Conservation (phyloP, 2,113 vertebrate genomes). For the Ascaphus truei region DNA sequence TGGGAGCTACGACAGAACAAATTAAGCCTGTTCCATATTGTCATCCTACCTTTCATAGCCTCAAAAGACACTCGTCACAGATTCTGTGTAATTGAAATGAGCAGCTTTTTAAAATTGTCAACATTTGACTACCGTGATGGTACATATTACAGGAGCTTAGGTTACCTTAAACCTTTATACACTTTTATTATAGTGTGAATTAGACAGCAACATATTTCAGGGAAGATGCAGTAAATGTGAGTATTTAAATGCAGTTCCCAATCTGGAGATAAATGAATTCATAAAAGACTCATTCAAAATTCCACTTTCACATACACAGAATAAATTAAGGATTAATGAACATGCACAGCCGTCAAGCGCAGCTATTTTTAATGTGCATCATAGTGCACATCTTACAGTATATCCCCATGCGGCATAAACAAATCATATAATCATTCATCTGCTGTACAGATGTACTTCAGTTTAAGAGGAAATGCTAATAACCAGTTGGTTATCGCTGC, state of each 20-base stretch:
- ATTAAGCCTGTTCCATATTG: no score
- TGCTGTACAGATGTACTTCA: no score
- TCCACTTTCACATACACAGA: neutral
- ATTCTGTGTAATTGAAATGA: no score
- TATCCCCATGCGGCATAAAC: neutral
- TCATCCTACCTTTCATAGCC: no score
- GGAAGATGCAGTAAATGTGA: constrained; percentile 3
- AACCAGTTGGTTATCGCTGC: no score
- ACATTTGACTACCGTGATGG: no score
- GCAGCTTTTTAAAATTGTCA: no score
- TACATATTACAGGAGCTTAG: neutral
- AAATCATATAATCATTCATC: no score
- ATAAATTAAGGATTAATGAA: constrained; percentile 12
- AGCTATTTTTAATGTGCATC: neutral
- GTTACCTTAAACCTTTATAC: no score
- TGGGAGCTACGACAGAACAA: no score
- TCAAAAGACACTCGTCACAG: no score
- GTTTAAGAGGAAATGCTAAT: no score
- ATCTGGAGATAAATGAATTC: constrained; percentile 15
- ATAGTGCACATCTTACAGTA: neutral
- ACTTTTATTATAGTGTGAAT: neutral
- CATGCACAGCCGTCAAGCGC: neutral
- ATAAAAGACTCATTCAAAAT: constrained; percentile 26
- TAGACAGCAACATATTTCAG: constrained; percentile 7
- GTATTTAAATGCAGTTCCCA: neutral